Base-by-base conservation (phyloP, 64 coral and sea anemone genomes). In the Montipora capricornis region DNA sequence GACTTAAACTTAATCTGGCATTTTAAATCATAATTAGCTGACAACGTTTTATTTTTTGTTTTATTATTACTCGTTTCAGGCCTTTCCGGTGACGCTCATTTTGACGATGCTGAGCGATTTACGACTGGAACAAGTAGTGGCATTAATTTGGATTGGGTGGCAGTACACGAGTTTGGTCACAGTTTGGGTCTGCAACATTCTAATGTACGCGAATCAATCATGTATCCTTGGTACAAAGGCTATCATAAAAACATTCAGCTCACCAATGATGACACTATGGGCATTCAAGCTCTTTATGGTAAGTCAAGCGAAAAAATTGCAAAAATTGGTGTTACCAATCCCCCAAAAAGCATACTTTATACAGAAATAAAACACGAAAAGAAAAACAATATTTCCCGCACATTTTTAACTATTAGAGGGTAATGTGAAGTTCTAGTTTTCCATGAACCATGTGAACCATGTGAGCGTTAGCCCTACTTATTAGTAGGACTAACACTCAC, bases 101-200 rank as follows among this genome's bases (percentile, higher is more conserved):
- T 95, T 68, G 94, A 95, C 55, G 90, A 95, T 64, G 90, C 19
- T 26, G 94, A 95, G 55, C 5, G 5, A 3, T 95, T 87, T 26
- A 75, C 94, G 9, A 81, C 78, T 6, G 77, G 78, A 16, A 61
- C 77, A 58, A 22, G 19, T 2, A 13, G 20, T 8, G 94, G 90
- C 16, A 80, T 91, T 3, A 95, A 95, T 57, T 79, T 95, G n/a
- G 84, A 92, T 53, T 95, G 94, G 94, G 90, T 88, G 13, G 89
- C 89, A 2, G 47, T 95, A 24, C 94, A 95, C 47, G 94, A 95
- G 89, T 88, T 95, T 84, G 94, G 94, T 68, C 94, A 95, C 69
- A 81, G 82, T 29, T 17, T 95, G 50, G 94, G 94, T 4, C 51
- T 95, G 19, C 79, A 88, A 16, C 94, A 95, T 77, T 92, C 89